Conservation (phyloP, 2,888 invertebrate species). For the Diaphora mendica region DNA sequence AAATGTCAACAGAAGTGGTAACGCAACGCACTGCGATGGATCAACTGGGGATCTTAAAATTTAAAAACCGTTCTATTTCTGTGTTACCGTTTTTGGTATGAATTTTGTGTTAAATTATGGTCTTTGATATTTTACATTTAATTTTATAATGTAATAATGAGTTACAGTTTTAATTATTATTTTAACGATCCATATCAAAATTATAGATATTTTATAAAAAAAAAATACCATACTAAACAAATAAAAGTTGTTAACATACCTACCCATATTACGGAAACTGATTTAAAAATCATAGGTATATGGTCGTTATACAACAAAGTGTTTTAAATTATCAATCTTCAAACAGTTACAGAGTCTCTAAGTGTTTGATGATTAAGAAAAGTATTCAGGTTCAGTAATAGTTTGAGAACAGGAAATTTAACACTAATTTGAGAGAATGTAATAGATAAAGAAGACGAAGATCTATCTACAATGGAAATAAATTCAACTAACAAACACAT, state of each 20-base stretch:
- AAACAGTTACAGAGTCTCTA: not conserved
- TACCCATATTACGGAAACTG: not conserved
- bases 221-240: not conserved
- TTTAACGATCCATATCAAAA: not conserved
- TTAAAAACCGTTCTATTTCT: constrained; percentile 43
- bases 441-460: not conserved
- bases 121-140: not conserved
- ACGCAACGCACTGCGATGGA: constrained; percentile 54
- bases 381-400: not conserved
- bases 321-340: not conserved
- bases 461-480: not conserved
- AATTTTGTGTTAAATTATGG: not conserved
- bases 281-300: not conserved
- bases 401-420: not conserved
- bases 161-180: not conserved
- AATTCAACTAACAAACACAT: too few relatives aligned
- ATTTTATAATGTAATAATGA: not conserved
- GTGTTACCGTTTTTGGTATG: constrained; percentile 26
- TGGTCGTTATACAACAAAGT: not conserved
- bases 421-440: not conserved
- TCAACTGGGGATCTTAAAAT: constrained; percentile 59
- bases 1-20: constrained; percentile 62
- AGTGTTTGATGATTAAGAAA: not conserved
- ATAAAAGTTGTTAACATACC: not conserved
- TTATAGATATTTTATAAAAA: not conserved